These are phyloP conservation scores for Calycopis cecrops DNA, from an alignment of 1,140 invertebrate species.

Conservation along the genomic window DNA sequence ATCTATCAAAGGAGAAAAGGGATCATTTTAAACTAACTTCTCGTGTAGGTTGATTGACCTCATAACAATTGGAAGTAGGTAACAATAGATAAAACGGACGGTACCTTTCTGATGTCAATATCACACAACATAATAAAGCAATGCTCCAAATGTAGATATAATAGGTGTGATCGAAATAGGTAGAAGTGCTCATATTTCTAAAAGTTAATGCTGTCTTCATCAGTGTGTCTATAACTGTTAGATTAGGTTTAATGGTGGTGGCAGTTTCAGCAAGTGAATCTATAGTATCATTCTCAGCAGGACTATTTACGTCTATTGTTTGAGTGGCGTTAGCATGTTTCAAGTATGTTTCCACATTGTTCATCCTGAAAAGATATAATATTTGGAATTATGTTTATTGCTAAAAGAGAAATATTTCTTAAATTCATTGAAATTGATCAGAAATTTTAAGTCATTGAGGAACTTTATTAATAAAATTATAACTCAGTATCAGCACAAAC, in stretches of 20 bases:
- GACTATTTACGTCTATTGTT: not conserved
- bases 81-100: slow-evolving; percentile 1
- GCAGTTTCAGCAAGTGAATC: not conserved
- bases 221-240: slow-evolving; percentile 42
- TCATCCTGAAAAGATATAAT: slow-evolving; percentile 48
- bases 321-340: slow-evolving; percentile 9
- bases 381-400: slow-evolving; percentile 1
- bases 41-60: too few relatives aligned
- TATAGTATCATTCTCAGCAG: not conserved
- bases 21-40: too few relatives aligned
- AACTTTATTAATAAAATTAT: too few relatives aligned
- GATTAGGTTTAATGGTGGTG: slow-evolving; percentile 24
- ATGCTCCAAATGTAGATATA: slow-evolving; percentile 78
- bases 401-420: not conserved
- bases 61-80: not conserved
- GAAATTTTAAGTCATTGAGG: too few relatives aligned
- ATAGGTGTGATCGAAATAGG: slow-evolving; percentile 39
- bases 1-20: not conserved
- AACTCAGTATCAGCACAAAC: too few relatives aligned
- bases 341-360: slow-evolving; percentile 35
- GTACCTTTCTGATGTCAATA: slow-evolving; percentile 73
- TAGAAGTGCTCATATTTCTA: slow-evolving; percentile 30
- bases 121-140: slow-evolving; percentile 75
- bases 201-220: slow-evolving; percentile 41
- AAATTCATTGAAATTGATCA: too few relatives aligned